Conservation (phyloP, 1,140 invertebrate genomes). For the Belonocnema kinseyi region DNA sequence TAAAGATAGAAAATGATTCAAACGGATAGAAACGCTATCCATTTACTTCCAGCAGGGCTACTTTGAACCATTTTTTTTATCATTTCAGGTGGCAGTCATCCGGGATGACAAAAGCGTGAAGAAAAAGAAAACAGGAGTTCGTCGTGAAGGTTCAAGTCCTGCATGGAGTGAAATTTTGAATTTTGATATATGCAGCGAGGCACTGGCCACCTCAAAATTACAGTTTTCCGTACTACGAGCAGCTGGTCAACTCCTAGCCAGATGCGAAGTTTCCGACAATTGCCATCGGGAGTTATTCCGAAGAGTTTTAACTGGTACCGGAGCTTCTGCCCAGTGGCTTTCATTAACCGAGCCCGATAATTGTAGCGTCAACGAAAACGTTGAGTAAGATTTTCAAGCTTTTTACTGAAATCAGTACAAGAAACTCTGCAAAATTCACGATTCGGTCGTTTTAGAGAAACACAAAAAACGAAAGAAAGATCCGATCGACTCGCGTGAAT, state of each 20-base stretch:
- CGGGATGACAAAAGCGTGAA: constrained; percentile 87
- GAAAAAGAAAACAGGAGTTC: constrained; percentile 93
- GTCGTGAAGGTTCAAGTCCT: constrained; percentile 88
- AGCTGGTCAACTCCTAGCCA: constrained; percentile 76
- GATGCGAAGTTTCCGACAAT: constrained; percentile 72
- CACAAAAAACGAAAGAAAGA: neutral
- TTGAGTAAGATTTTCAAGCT: neutral
- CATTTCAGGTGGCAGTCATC: constrained; percentile 79
- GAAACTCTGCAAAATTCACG: neutral
- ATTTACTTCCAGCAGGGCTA: too few species aligned
- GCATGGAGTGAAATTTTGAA: constrained; percentile 92
- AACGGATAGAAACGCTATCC: too few species aligned
- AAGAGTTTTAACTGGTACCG: constrained; percentile 77
- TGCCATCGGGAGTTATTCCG: constrained; percentile 76
- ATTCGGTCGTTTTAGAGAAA: neutral
- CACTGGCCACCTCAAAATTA: constrained; percentile 73
- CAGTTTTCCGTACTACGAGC: constrained; percentile 77
- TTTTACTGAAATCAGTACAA: constrained; percentile 24
- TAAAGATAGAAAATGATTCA: too few species aligned
- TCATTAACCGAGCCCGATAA: constrained; percentile 68
- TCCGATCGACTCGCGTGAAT: neutral
- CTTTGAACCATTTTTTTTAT: neutral
- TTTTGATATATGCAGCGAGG: constrained; percentile 84
- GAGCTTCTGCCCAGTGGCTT: constrained; percentile 78
- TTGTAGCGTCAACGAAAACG: constrained; percentile 25